These are phyloP conservation scores for Doryteuthis pealeii DNA, from an alignment of 1,140 invertebrate species.

Conservation along the genomic window DNA sequence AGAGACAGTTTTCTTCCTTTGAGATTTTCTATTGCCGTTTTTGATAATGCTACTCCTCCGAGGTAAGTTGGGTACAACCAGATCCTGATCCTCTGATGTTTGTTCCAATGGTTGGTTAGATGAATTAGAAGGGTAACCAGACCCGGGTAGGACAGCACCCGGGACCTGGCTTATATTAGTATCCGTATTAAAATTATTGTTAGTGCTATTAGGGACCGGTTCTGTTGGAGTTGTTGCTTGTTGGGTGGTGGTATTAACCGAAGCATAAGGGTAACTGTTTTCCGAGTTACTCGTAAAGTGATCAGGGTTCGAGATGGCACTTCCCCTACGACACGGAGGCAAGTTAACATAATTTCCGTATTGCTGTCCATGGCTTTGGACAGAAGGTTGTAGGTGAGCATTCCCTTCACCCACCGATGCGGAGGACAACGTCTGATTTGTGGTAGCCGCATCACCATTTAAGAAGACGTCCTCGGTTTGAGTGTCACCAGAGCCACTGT, in stretches of 20 bases:
- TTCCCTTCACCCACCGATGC: too few relatives aligned
- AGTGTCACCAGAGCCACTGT: background rate
- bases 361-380: too few relatives aligned
- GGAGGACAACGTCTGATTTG: too few relatives aligned
- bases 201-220: too few relatives aligned
- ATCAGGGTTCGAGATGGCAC: too few relatives aligned
- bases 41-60: constrained; percentile 33
- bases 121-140: too few relatives aligned
- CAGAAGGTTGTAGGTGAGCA: too few relatives aligned
- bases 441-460: background rate
- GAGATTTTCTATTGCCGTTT: constrained; percentile 36
- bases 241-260: background rate
- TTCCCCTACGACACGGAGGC: too few relatives aligned
- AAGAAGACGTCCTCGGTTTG: background rate
- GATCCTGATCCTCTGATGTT: background rate
- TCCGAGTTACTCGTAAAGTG: background rate
- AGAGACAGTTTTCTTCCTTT: constrained; percentile 56
- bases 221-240: background rate
- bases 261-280: background rate
- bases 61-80: constrained; percentile 15
- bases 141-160: too few relatives aligned
- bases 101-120: background rate
- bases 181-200: too few relatives aligned
- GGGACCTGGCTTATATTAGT: too few relatives aligned
- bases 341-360: too few relatives aligned